These are phyloP conservation scores for Lepidurus arcticus DNA, from an alignment of 1,140 invertebrate species.

Conservation along the genomic window DNA sequence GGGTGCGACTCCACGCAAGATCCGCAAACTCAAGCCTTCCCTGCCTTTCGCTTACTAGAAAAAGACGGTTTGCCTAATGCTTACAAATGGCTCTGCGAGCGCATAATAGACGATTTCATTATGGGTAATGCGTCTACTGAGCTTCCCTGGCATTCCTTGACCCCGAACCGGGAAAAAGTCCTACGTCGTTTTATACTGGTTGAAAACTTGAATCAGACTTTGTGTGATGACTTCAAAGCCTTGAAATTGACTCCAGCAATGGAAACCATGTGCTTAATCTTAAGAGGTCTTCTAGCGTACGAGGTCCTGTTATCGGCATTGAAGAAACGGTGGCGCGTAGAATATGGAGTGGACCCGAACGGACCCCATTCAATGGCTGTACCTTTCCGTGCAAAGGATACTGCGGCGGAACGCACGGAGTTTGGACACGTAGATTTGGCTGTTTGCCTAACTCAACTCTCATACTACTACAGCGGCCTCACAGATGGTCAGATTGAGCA, in stretches of 20 bases:
- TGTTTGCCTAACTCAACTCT: constrained; percentile 36
- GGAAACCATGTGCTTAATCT: constrained; percentile 33
- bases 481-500: constrained; percentile 34
- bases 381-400: constrained; percentile 38
- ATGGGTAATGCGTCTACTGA: background rate
- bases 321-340: constrained; percentile 37
- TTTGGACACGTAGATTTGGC: constrained; percentile 38
- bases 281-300: constrained; percentile 36
- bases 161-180: background rate
- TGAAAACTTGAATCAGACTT: background rate
- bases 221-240: background rate
- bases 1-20: background rate
- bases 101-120: background rate
- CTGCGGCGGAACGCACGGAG: constrained; percentile 37
- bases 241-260: background rate
- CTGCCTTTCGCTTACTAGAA: background rate
- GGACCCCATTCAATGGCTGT: constrained; percentile 35
- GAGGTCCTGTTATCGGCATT: constrained; percentile 34
- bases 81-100: background rate
- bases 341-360: constrained; percentile 36
- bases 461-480: constrained; percentile 37
- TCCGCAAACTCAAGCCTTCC: background rate
- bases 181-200: background rate
- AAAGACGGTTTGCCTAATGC: background rate
- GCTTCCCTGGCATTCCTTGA: background rate